Base-by-base conservation (phyloP, 2,888 invertebrate genomes). In the Parnassius mnemosyne region DNA sequence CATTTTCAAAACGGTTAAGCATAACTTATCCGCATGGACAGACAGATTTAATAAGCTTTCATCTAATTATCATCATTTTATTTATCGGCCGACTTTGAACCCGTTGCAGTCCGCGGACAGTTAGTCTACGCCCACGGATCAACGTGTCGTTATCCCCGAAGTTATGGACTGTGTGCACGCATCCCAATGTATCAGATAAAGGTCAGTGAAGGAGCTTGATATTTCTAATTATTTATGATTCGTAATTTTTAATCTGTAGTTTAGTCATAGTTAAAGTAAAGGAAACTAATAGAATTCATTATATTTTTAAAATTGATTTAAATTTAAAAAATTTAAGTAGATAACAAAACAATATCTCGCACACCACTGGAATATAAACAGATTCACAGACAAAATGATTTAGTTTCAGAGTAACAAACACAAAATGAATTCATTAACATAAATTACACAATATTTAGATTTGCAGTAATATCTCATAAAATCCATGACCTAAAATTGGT, bases 151-250 rank as follows among this genome's bases (percentile, higher is more conserved):
- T 76, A 75, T 74, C 73, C 75, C 66, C 55, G 66, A 76, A 80
- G 74, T 80, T 78, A 77, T 76, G 71, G 79, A 74, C 73, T 73
- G 65, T 74, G 75, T 72, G 75, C 77, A 76, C 68, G 72, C 70
- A 70, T 69, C 65, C 16, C n/a, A 43, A 7, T 25, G 58, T 65
- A 62, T 69, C 66, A 71, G 66, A 67, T 70, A 70, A 71, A 70
- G 72, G 74, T 69, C 71, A 68, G 56, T 65, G 61, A 65, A 68
- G 51, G 16, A 44, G 34, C 34, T 34, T 7, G 34, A 34, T 34
- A 34, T 34, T 25, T 25, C 34, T 34, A 34, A 34, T 7, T 34
- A 34, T 34, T 34, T 7, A 34, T 34, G 5, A 34, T 34, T 7
- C 34, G 34, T 34, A 34, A 34, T 34, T 34, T 20, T 34, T 34